Evolutionary conservation across 1,140 invertebrate genomes (phyloP), one percentile per base, ranked within the genome.

Genomic region (Drosophila ironensis): DNA sequence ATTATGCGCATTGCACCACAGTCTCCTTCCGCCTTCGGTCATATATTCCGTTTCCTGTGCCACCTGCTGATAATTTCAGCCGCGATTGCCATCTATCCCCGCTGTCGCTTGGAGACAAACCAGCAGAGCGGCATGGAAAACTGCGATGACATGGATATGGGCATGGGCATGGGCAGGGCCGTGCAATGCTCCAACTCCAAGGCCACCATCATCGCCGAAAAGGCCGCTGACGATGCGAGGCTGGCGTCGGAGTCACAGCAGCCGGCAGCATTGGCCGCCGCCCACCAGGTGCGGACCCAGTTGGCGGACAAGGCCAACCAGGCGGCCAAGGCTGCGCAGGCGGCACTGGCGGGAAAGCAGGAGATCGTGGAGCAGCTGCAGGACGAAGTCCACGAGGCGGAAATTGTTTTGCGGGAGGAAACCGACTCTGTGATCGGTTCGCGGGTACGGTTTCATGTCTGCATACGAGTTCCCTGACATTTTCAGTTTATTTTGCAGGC

Each of bases 251-350:
- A 93, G 17, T 93, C 93, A 0, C 93, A 94, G 67, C 91, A 92
- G 53, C 92, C 92, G 2, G 93, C 93, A 0, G 93, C 93, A 4
- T 91, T 92, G 27, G 93, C 93, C 67, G 93, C 93, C 9, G 91
- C 93, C n/a, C 92, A 91, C 17, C 86, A 94, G 91, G 93, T 94
- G 8, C 94, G 94, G 87, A 91, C 91, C 9, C 93, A 94, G 87
- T 70, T 94, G 45, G 93, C 93, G 0, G 93, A 94, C 40, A 93
- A 93, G 77, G 93, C 93, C 0, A 63, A 92, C 2, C 14, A 92
- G 91, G 88, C 93, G 92, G 37, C 93, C 92, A 3, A 93, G 80
- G 93, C 93, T 1, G 93, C 93, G 0, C 92, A 94, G 60, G 93
- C 93, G 0, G 93, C 92, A 0, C 87, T 94, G 0, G 90, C 92